Percentiles rank a stretch among this genome's conserved stretches.
Conservation (phyloP, 2,797 vertebrate species). For the Gymnopithys bicolor region DNA sequence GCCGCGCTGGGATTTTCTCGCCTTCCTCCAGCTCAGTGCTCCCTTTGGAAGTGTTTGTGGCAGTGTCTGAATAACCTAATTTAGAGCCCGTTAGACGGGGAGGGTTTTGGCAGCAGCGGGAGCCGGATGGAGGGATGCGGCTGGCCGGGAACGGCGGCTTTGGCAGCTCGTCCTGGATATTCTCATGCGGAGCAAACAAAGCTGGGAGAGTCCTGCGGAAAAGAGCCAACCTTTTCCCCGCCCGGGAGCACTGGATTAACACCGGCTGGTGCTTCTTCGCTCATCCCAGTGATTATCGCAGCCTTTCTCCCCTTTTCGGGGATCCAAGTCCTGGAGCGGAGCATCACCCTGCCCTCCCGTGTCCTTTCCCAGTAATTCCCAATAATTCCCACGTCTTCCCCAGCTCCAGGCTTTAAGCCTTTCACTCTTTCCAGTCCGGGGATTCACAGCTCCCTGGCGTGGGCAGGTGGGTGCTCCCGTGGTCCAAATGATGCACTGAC, state of each 20-base stretch:
- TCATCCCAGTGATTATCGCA: neutral
- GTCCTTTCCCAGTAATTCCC: neutral
- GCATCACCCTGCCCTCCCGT: rapidly evolving
- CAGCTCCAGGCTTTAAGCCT: neutral
- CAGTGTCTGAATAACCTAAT: neutral
- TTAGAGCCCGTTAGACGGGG: neutral
- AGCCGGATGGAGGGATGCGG: neutral
- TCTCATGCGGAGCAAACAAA: neutral
- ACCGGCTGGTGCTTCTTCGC: neutral
- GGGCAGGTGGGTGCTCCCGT: neutral
- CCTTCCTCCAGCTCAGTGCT: neutral
- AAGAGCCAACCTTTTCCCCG: neutral
- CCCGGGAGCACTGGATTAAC: rapidly evolving
- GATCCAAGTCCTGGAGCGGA: neutral
- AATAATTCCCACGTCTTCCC: rapidly evolving
- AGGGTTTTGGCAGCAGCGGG: neutral
- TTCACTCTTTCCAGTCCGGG: neutral
- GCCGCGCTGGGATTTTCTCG: neutral
- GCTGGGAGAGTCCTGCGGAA: neutral
- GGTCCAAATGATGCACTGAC: rapidly evolving
- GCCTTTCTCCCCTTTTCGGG: rapidly evolving
- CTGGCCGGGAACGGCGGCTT: neutral
- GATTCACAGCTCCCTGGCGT: rapidly evolving
- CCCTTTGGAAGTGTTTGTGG: neutral
- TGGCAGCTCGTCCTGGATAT: neutral